Conservation (phyloP, 2,888 invertebrate genomes). For the Choreutis nemorana region DNA sequence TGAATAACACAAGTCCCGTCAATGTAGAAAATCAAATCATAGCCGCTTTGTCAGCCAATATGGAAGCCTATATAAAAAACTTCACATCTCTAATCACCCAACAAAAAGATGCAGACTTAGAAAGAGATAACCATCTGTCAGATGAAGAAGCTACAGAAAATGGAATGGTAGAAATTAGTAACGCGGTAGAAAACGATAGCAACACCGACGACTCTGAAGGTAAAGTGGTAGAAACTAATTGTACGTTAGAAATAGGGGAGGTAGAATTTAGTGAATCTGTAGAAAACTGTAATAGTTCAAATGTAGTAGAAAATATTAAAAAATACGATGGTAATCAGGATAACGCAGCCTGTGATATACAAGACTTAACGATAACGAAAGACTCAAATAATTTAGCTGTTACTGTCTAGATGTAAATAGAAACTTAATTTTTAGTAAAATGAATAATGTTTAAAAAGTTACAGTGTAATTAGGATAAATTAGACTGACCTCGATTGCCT, state of each 20-base stretch:
- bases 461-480: no score
- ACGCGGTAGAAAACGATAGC: not conserved
- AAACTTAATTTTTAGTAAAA: no score
- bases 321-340: constrained; percentile 15
- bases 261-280: not conserved
- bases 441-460: no score
- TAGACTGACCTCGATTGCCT: no score
- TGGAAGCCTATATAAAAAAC: constrained; percentile 39
- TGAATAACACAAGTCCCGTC: constrained; percentile 12
- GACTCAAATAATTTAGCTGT: constrained; percentile 26
- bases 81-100: no score
- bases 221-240: no score
- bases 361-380: constrained; percentile 24
- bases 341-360: constrained; percentile 15
- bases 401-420: no score
- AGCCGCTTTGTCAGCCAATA: constrained; percentile 34
- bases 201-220: not conserved
- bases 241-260: no score
- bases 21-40: constrained; percentile 36
- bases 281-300: not conserved
- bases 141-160: constrained; percentile 6
- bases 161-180: not conserved
- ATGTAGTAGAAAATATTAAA: constrained; percentile 3
- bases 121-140: no score
- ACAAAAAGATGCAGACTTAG: no score